phyloP scores from a whole-genome alignment of 2,888 invertebrate species.

The Drosophila paramelanica region DNA sequence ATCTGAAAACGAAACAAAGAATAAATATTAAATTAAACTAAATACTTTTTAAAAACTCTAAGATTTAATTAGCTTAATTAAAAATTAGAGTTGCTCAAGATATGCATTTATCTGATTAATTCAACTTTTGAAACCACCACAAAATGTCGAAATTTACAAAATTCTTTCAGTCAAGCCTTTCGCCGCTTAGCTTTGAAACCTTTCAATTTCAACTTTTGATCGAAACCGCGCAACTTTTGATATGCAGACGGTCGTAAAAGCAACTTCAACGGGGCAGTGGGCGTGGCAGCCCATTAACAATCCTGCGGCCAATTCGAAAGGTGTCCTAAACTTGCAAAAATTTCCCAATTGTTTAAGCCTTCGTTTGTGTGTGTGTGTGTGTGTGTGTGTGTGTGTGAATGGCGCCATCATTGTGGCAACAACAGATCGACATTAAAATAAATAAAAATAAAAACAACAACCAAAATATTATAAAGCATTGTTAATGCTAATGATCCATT shows the following conservation, averaged over 20 bases:
- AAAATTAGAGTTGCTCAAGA: too few relatives aligned
- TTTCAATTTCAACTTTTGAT: conserved; percentile 34
- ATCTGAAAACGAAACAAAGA: too few relatives aligned
- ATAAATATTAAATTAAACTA: too few relatives aligned
- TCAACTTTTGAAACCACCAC: too few relatives aligned
- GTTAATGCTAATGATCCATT: conserved; percentile 58
- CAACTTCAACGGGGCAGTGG: neutral
- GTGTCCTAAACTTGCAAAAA: conserved; percentile 41
- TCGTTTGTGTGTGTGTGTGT: neutral
- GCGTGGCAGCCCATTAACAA: conserved; percentile 53
- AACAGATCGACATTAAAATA: conserved; percentile 16
- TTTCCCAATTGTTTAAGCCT: neutral
- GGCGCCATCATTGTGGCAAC: conserved; percentile 43
- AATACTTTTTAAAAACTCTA: too few relatives aligned
- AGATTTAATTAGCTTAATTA: too few relatives aligned
- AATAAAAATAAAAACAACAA: neutral
- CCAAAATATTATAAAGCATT: conserved; percentile 39
- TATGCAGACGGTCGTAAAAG: neutral
- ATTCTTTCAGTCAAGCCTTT: conserved; percentile 11
- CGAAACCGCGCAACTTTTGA: conserved; percentile 8
- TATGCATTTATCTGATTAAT: too few relatives aligned
- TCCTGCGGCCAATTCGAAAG: conserved; percentile 60
- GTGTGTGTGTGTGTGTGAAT: conserved; percentile 1
- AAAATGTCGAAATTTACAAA: neutral
- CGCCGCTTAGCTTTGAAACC: conserved; percentile 19